A percentile compares a stretch with the other conserved stretches of the same genome.
Conservation (phyloP, 2,888 invertebrate species). For the Incurvaria masculella region DNA sequence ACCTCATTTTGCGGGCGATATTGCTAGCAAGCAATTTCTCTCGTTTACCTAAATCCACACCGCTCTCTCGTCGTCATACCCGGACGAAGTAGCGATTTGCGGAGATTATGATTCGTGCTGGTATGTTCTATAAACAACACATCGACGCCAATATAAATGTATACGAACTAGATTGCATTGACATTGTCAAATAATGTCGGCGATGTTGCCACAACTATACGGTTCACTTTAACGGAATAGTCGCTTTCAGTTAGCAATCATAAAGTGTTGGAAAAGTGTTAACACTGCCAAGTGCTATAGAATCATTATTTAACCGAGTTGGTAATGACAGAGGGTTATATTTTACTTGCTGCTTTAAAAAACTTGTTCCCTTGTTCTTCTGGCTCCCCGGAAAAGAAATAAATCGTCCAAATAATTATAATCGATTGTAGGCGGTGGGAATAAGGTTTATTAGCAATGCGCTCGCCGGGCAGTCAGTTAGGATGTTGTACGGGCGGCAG, state of each 20-base stretch:
- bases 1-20: neutral
- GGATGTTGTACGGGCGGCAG: conserved; percentile 32
- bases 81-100: neutral
- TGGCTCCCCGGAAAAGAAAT: too few species aligned
- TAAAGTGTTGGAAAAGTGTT: neutral
- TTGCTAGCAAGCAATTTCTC: neutral
- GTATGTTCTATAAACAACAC: neutral
- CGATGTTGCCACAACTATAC: neutral
- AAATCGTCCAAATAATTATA: neutral
- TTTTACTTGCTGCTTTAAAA: too few species aligned
- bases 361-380: too few species aligned
- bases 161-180: neutral
- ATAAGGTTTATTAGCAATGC: neutral
- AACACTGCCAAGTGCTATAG: neutral
- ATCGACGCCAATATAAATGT: neutral
- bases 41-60: neutral
- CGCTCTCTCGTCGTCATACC: neutral
- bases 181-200: neutral
- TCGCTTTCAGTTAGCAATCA: neutral
- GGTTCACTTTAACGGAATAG: neutral
- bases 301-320: too few species aligned
- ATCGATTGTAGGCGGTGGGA: neutral
- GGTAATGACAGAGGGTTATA: too few species aligned
- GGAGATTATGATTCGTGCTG: neutral
- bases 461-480: neutral